Evolutionary conservation across 2,888 invertebrate species (phyloP), one percentile per base, ranked within the genome.

Genomic region (Chydorus sphaericus): DNA sequence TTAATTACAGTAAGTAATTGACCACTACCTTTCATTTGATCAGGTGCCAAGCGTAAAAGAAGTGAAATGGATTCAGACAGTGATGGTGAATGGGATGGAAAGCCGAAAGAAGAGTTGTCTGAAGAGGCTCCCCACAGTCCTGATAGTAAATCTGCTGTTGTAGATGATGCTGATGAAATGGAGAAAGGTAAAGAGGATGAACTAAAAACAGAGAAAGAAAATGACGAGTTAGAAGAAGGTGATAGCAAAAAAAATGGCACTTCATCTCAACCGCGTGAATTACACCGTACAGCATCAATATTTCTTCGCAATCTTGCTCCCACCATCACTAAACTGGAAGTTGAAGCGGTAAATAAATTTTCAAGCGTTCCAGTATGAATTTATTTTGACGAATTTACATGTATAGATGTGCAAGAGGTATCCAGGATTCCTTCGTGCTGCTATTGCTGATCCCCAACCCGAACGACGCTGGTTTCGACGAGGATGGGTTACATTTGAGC

Each of bases 401-500:
- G 18, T 52, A 10, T 66, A 85, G 83, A 81, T 86, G 75, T 93
- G 92, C 69, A 85, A 85, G 66, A 84, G 85, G 48, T 93, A 88
- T 65, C 85, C 86, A 29, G 98, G 97, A 0, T 99, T 91, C 69
- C 73, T 97, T 58, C 80, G 98, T 54, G 91, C 97, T 11, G 94
- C 96, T 1, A 78, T 98, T 56, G 94, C 97, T 1, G 98, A 99
- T 72, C 97, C 98, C 0, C 81, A 93, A 65, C 89, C 93, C 0
- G 98, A 98, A 67, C 78, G 96, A 23, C 81, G 92, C 44, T 98
- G 96, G 86, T 87, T 90, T 71, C 82, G 98, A 14, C 81, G 97
- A 51, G 98, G 96, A 38, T 98, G 97, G 97, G 93, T 96, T 33
- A 97, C 97, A 0, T 97, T 96, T 72, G 85, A 89, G 62, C 78